Evolutionary conservation across 2,888 invertebrate species (phyloP), one percentile per base, ranked within the genome.

Genomic region (Willowsia nigromaculata): DNA sequence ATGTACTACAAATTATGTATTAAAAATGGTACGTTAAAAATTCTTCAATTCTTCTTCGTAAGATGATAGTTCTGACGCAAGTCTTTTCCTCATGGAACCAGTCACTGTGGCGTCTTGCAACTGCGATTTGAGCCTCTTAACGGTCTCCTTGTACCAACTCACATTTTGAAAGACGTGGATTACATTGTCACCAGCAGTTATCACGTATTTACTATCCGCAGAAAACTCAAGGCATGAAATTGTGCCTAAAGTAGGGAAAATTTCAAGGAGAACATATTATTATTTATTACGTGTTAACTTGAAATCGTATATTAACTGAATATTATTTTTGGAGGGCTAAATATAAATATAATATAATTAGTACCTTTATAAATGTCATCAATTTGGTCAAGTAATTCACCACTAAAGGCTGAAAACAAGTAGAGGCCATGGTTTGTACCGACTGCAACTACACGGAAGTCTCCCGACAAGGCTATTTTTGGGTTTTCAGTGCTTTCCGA

Each of bases 121-220:
- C 89, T 93, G 93, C 25, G 93, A 92, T 59, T 93, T 92, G 18
- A 94, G 91, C 27, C 92, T 91, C 40, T 90, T 91, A 50, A 94
- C 93, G 2, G 93, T 93, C 11, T 94, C 94, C 85, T 95, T 94
- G 93, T 95, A 95, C 5, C 96, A 96, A n/a, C 96, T 95, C 6
- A 96, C 94, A 93, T 98, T 98, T 93, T 97, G 96, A 93, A 98
- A 96, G 81, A 98, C 95, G 56, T 96, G 95, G 13, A 98, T 95
- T 74, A 96, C 96, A 91, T 95, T 96, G 92, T 97, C 97, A 15
- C 97, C 97, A 85, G 96, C 95, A 0, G 96, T 95, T 91, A 96
- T 95, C 62, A 98, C 93, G 93, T 96, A 96, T 93, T 96, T 96
- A 27, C 97, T 96, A 90, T 95, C 95, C 3, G 96, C 95, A 93